Evolutionary conservation across 2,888 invertebrate genomes (phyloP).

Genomic region (Caenorhabditis uteleia): DNA sequence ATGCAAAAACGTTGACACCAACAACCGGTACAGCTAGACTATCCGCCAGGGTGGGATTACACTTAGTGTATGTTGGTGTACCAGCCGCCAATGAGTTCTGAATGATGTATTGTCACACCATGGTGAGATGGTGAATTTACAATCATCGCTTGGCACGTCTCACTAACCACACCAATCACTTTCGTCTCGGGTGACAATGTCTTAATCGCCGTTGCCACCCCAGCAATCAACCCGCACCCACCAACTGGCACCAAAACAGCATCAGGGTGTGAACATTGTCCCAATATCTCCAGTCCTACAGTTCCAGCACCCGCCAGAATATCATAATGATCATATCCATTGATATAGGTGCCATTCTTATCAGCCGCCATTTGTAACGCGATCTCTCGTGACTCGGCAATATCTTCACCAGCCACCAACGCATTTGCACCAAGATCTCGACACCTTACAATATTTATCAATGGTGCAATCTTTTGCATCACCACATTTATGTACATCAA

Average conservation of each 20-base stretch:
- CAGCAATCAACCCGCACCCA: conserved; percentile 88
- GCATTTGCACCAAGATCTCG: conserved; percentile 84
- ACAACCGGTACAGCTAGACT: conserved; percentile 86
- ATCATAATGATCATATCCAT: conserved; percentile 85
- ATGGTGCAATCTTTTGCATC: conserved; percentile 91
- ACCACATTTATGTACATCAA: conserved; percentile 77
- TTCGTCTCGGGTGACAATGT: conserved; percentile 81
- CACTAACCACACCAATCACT: conserved; percentile 89
- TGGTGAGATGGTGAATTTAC: too few species aligned
- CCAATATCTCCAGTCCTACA: conserved; percentile 86
- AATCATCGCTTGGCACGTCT: conserved; percentile 84
- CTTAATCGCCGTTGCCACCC: conserved; percentile 86
- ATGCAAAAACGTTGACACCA: conserved; percentile 83
- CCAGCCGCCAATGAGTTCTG: conserved; percentile 78
- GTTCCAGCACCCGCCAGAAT: conserved; percentile 94
- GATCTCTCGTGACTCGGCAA: conserved; percentile 76
- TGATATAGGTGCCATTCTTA: conserved; percentile 71
- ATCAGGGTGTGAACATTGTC: conserved; percentile 79
- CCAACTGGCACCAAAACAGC: conserved; percentile 90
- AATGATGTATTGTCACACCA: too few species aligned
- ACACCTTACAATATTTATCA: conserved; percentile 92
- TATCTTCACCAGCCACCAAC: conserved; percentile 78
- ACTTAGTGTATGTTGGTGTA: conserved; percentile 77
- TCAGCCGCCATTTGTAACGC: conserved; percentile 82
- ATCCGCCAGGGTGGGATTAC: conserved; percentile 83